phyloP scores from a whole-genome alignment of 2,797 vertebrate genomes.

The Remorina albescens region DNA sequence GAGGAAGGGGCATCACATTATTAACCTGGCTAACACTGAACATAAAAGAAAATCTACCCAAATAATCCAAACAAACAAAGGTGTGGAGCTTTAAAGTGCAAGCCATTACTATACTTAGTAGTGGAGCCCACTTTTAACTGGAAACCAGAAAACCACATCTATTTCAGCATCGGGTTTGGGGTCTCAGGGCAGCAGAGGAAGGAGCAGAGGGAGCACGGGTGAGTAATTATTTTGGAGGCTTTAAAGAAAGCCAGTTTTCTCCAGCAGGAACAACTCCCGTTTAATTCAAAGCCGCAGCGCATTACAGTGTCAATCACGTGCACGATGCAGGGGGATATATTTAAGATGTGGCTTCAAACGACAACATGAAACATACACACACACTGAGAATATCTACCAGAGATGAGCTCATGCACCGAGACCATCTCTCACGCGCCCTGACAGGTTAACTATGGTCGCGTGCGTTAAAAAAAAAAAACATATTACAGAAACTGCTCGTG shows the following conservation, averaged over 20 bases:
- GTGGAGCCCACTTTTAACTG: slow-evolving; percentile 75
- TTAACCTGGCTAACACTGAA: slow-evolving; percentile 47
- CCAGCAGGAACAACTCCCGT: slow-evolving; percentile 43
- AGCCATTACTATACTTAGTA: slow-evolving; percentile 80
- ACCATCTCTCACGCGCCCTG: slow-evolving; percentile 52
- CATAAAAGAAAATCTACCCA: slow-evolving; percentile 64
- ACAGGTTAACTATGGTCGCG: slow-evolving; percentile 62
- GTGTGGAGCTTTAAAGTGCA: slow-evolving; percentile 72
- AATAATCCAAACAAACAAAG: slow-evolving; percentile 82
- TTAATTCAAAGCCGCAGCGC: slow-evolving; percentile 62
- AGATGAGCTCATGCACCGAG: slow-evolving; percentile 59
- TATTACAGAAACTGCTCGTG: slow-evolving; percentile 16
- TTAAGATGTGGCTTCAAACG: slow-evolving; percentile 49
- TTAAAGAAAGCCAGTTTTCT: slow-evolving; percentile 63
- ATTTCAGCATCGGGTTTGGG: slow-evolving; percentile 83
- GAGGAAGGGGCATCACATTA: slow-evolving; percentile 32
- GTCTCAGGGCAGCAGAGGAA: slow-evolving; percentile 75
- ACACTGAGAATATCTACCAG: slow-evolving; percentile 33
- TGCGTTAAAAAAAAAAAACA: slow-evolving; percentile 36
- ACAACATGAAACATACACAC: no score
- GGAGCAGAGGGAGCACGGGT: slow-evolving; percentile 61
- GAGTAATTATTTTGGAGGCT: slow-evolving; percentile 73
- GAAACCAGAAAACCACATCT: slow-evolving; percentile 83
- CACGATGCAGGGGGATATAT: slow-evolving; percentile 32
- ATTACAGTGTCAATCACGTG: slow-evolving; percentile 61